phyloP scores from a whole-genome alignment of 2,113 vertebrate species.

The Ahaetulla prasina region DNA sequence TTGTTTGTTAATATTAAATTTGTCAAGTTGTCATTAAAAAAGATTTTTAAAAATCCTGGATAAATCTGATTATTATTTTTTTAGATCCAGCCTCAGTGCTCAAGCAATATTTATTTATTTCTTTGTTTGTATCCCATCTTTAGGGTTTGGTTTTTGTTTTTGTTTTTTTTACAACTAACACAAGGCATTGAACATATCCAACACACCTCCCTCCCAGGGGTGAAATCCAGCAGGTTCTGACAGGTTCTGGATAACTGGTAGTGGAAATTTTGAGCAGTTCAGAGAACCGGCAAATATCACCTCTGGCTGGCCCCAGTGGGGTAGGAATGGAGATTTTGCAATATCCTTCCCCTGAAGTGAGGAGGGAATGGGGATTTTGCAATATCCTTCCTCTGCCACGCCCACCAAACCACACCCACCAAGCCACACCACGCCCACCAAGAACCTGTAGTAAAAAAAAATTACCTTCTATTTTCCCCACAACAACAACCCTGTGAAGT shows the following conservation, averaged over 20 bases:
- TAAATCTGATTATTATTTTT: not conserved
- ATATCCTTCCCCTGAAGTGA: too few relatives aligned
- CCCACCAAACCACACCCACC: too few relatives aligned
- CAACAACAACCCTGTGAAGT: not conserved
- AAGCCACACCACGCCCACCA: too few relatives aligned
- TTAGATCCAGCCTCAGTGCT: not conserved
- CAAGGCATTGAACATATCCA: not conserved
- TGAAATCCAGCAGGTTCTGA: too few relatives aligned
- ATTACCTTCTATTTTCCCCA: not conserved
- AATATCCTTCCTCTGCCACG: too few relatives aligned
- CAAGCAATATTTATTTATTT: not conserved
- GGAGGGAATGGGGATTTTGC: too few relatives aligned
- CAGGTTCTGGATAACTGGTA: too few relatives aligned
- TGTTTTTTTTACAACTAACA: not conserved
- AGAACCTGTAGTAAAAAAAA: too few relatives aligned
- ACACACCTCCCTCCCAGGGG: not conserved
- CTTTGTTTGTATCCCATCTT: not conserved
- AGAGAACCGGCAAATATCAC: too few relatives aligned
- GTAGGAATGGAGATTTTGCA: too few relatives aligned
- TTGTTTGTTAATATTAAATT: not conserved
- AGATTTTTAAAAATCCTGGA: not conserved
- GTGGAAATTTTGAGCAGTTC: too few relatives aligned
- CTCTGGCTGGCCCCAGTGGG: too few relatives aligned
- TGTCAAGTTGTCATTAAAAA: not conserved
- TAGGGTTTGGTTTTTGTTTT: not conserved